Conservation (phyloP, 1,140 invertebrate genomes). For the Eupristina koningsbergeri region DNA sequence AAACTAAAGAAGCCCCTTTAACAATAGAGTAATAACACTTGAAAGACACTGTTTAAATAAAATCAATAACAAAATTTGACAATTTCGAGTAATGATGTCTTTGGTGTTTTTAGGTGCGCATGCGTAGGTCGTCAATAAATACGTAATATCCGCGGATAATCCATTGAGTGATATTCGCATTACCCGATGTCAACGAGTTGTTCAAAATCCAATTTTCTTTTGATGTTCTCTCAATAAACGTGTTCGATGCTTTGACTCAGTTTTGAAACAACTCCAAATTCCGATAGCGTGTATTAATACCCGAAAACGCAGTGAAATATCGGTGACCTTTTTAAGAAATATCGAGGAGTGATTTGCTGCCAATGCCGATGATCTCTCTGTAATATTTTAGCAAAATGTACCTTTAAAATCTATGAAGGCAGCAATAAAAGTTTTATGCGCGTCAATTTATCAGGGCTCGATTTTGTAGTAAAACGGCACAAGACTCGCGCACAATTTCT, state of each 20-base stretch:
- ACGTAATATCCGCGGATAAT: not conserved
- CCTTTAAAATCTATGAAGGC: too few relatives aligned
- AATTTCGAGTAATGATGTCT: not conserved
- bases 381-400: too few relatives aligned
- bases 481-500: too few relatives aligned
- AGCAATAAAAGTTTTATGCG: too few relatives aligned
- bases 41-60: not conserved
- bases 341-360: too few relatives aligned
- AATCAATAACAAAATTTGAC: constrained; percentile 19
- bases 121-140: not conserved
- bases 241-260: not conserved
- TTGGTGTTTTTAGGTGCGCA: not conserved
- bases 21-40: not conserved
- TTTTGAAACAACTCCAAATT: not conserved
- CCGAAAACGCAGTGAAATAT: too few relatives aligned
- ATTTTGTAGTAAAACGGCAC: too few relatives aligned
- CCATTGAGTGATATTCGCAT: constrained; percentile 17
- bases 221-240: constrained; percentile 18
- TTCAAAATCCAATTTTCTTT: constrained; percentile 37
- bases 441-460: too few relatives aligned
- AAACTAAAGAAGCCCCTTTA: not conserved
- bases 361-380: too few relatives aligned
- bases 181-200: not conserved
- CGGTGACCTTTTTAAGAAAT: too few relatives aligned
- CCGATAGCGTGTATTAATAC: too few relatives aligned